Evolutionary conservation across 1,140 invertebrate genomes (phyloP).

Genomic region (Protaetia brevitarsis): DNA sequence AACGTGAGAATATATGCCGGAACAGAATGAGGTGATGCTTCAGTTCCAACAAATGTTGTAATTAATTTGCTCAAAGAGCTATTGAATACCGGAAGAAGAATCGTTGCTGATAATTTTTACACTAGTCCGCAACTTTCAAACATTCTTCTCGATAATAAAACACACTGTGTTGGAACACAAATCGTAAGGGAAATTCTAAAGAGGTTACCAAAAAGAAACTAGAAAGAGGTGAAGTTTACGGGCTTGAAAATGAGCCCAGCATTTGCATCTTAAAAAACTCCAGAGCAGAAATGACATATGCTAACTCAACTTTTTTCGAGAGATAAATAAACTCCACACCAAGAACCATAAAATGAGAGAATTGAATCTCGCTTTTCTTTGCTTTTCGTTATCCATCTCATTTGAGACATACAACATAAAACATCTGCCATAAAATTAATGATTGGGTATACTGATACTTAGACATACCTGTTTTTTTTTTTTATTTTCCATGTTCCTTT

Average conservation of each 20-base stretch:
- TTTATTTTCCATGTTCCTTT: no score
- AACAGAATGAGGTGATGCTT: slow-evolving; percentile 23
- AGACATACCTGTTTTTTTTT: no score
- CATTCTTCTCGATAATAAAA: background rate
- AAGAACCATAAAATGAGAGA: no score
- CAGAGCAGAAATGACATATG: no score
- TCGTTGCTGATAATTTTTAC: slow-evolving; percentile 10
- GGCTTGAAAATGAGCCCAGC: slow-evolving; percentile 42
- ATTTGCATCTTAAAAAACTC: slow-evolving; percentile 46
- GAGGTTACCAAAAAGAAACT: slow-evolving; percentile 43
- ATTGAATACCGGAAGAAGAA: background rate
- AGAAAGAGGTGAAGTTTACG: slow-evolving; percentile 41
- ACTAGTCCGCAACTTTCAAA: slow-evolving; percentile 11
- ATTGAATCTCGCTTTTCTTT: no score
- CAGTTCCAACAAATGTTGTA: background rate
- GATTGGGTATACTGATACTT: no score
- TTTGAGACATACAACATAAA: no score
- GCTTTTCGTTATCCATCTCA: no score
- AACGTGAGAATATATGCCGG: slow-evolving; percentile 40
- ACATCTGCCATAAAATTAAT: no score
- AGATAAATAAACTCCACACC: no score
- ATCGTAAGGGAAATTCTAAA: slow-evolving; percentile 32
- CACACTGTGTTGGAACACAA: slow-evolving; percentile 4
- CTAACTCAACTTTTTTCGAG: no score
- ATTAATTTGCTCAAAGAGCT: background rate